Conservation (phyloP, 2,888 invertebrate species). For the Drosophila yooni region DNA sequence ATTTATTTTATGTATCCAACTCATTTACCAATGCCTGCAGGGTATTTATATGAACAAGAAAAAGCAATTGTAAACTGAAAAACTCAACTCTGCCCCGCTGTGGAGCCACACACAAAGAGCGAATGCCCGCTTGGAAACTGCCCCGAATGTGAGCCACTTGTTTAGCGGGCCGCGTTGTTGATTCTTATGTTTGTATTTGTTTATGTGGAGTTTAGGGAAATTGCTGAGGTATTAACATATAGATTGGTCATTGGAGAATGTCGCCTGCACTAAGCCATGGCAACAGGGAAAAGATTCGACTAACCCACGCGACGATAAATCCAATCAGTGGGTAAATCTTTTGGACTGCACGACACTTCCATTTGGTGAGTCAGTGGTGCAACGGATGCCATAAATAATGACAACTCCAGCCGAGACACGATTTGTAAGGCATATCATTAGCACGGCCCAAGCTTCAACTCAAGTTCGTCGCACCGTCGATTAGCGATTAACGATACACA, state of each 20-base stretch:
- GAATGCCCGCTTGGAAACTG: conserved; percentile 36
- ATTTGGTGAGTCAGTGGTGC: conserved; percentile 54
- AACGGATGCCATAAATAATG: conserved; percentile 72
- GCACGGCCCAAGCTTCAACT: conserved; percentile 13
- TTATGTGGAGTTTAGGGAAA: conserved; percentile 37
- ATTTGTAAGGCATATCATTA: conserved; percentile 44
- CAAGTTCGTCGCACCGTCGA: conserved; percentile 20
- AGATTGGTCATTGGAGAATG: conserved; percentile 29
- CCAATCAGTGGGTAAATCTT: conserved; percentile 19
- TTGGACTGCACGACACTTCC: not conserved
- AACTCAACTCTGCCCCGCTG: conserved; percentile 19
- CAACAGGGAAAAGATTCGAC: conserved; percentile 7
- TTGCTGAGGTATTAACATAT: conserved; percentile 56
- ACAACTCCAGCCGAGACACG: conserved; percentile 26
- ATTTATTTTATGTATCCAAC: not conserved
- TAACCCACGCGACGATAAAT: conserved; percentile 37
- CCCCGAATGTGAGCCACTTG: conserved; percentile 50
- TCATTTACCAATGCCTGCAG: not conserved
- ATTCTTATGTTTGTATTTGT: conserved; percentile 27
- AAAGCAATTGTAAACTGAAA: conserved; percentile 4
- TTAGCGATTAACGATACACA: conserved; percentile 32
- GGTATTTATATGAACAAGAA: conserved; percentile 9
- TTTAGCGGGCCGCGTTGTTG: conserved; percentile 29
- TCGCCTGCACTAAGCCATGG: conserved; percentile 4
- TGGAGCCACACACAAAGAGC: conserved; percentile 49